Percentiles rank a stretch among this genome's conserved stretches.
These are phyloP conservation scores for Blastomussa wellsi DNA, from an alignment of 92 coral and sea anemone genomes.

Conservation along the genomic window DNA sequence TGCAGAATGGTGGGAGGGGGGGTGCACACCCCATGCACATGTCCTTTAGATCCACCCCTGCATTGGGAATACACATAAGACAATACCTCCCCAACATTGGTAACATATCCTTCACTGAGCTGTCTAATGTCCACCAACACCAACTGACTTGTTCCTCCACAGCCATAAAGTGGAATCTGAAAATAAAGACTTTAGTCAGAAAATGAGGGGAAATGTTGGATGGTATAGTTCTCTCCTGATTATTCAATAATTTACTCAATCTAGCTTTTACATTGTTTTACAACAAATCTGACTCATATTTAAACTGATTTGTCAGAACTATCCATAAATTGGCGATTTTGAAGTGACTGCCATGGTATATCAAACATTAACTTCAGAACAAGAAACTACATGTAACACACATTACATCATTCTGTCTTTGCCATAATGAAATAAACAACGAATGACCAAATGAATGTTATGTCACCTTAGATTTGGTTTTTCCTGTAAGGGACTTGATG, in stretches of 20 bases:
- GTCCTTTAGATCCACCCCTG: no score
- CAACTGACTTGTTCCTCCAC: constrained; percentile 93
- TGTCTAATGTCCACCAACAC: constrained; percentile 79
- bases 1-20: no score
- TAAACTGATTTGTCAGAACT: no score
- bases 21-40: no score
- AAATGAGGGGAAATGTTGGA: not conserved
- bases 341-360: not conserved
- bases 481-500: constrained; percentile 64
- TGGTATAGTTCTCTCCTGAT: not conserved
- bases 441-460: not conserved
- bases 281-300: no score
- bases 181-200: not conserved
- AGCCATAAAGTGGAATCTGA: constrained; percentile 93
- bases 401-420: not conserved
- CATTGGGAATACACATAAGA: not conserved
- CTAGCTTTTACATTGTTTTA: not conserved
- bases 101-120: constrained; percentile 84
- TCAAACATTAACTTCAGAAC: not conserved
- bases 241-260: not conserved
- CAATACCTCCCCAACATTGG: constrained; percentile 87
- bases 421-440: not conserved
- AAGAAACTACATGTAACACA: not conserved
- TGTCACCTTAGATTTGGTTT: constrained; percentile 79
- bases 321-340: not conserved